Percentiles rank a stretch among this genome's conserved stretches.
Conservation (phyloP, 1,140 invertebrate genomes). For the Pseudoatta argentina region DNA sequence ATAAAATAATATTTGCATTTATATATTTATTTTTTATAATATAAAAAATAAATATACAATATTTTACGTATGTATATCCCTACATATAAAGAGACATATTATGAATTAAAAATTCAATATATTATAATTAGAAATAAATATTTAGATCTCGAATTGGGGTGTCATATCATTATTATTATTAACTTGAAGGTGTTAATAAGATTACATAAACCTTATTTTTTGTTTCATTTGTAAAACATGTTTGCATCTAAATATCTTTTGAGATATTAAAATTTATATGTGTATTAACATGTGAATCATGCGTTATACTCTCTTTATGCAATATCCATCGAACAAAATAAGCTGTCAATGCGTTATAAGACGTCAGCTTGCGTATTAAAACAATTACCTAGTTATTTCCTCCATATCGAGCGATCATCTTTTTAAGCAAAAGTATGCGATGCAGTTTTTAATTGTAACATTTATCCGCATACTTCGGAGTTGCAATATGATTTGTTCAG, state of each 20-base stretch:
- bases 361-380: neutral
- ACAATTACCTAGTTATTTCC: neutral
- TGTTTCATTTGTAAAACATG: neutral
- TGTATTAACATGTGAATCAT: neutral
- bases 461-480: slow-evolving; percentile 22
- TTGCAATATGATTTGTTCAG: slow-evolving; percentile 24
- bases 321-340: neutral
- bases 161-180: neutral
- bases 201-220: neutral
- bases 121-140: neutral
- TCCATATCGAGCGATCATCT: neutral
- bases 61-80: neutral
- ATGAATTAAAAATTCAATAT: neutral
- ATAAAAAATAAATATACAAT: neutral
- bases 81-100: neutral
- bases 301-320: neutral
- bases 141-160: neutral
- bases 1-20: no score
- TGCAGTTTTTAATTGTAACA: slow-evolving; percentile 16
- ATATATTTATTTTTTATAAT: neutral
- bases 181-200: neutral
- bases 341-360: neutral
- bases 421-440: neutral
- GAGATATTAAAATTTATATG: neutral
- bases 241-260: neutral